Evolutionary conservation across 2,113 vertebrate species (phyloP).

Genomic region (Leptobrachium leishanense): DNA sequence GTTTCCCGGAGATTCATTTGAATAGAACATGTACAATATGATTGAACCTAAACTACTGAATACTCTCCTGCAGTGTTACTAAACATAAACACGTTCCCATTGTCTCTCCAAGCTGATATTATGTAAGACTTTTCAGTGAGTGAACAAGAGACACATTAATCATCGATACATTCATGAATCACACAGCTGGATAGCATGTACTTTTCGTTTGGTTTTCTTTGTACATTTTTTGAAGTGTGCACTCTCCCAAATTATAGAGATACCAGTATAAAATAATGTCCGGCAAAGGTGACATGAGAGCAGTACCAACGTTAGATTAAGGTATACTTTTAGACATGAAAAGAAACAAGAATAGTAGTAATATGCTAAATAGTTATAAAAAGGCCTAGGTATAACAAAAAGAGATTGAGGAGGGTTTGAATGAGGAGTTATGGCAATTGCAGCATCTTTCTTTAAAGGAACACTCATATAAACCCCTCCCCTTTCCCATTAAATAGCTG

Average conservation of each 20-base stretch:
- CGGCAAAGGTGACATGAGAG: neutral
- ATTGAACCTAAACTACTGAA: neutral
- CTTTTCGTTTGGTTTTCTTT: neutral
- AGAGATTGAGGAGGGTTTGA: too few species aligned
- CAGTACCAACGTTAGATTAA: too few species aligned
- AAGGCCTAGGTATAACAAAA: too few species aligned
- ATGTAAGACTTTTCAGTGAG: neutral
- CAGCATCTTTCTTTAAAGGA: too few species aligned
- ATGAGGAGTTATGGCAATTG: too few species aligned
- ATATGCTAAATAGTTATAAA: too few species aligned
- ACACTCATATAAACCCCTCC: too few species aligned
- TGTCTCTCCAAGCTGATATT: neutral
- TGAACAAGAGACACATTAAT: neutral
- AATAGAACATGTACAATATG: neutral
- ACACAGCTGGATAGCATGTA: neutral
- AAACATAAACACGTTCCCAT: neutral
- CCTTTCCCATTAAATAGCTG: too few species aligned
- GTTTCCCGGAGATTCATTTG: neutral
- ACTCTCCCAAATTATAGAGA: neutral
- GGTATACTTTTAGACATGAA: too few species aligned
- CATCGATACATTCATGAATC: neutral
- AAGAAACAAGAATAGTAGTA: too few species aligned
- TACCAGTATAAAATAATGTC: neutral
- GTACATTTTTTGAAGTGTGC: neutral
- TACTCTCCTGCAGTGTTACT: neutral